Base-by-base conservation (phyloP, 2,888 invertebrate genomes). In the Zygaena filipendulae region DNA sequence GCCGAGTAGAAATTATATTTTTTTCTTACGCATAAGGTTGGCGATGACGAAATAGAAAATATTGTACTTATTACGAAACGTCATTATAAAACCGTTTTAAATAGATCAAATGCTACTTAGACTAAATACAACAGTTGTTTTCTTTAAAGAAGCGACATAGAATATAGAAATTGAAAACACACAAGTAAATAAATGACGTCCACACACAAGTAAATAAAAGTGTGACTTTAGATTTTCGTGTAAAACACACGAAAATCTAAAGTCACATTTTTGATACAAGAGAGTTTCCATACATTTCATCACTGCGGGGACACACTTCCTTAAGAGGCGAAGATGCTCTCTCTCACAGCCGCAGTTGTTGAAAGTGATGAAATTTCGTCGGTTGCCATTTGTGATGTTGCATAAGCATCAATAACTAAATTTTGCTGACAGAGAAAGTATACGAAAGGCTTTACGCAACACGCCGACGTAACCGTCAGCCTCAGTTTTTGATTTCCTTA, bases 341-440 rank as follows among this genome's bases (percentile, higher is more conserved):
- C 66, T 46, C 59, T 29, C 5, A 16, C 16, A 38, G n/a, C n/a
- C n/a, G n/a, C 35, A 25, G 54, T 46, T 52, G 56, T 53, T 57
- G 58, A 64, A 72, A 16, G 68, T 79, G 72, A 69, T 74, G 77
- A 79, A 79, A 79, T 74, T 74, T 68, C 63, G 69, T 64, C 60
- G 61, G 52, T 62, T 72, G 75, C 74, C 71, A 75, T 77, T 79
- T 75, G 66, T 62, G 56, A 47, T 43, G 52, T 72, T 54, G 62
- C 70, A 57, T 59, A 77, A 75, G 52, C 42, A 51, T 55, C 63
- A 63, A 70, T 68, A 6, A 74, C 77, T 71, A 74, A 79, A 77
- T 77, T 79, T 77, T 77, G 75, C 70, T 69, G 74, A 66, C 75
- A 72, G 79, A 75, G 79, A 79, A 79, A 79, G 79, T 74, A 67